A percentile compares a stretch with the other conserved stretches of the same genome.
These are phyloP conservation scores for Boulengeromyrus knoepffleri DNA, from an alignment of 2,113 vertebrate genomes.

Conservation along the genomic window DNA sequence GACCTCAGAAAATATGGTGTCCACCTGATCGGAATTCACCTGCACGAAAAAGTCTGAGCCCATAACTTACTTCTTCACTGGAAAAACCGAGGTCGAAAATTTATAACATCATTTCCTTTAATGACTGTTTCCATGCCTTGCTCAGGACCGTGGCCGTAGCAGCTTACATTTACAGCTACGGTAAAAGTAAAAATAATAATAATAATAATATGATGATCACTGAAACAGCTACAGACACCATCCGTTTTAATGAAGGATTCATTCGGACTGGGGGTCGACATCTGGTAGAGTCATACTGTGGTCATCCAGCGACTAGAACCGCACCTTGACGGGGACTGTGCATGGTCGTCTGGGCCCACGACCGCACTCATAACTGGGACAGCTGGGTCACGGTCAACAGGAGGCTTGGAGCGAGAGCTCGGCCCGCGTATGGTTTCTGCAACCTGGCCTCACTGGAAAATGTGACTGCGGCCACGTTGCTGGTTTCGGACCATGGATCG, in stretches of 20 bases:
- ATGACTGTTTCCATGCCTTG: neutral
- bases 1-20: neutral
- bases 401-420: slow-evolving; percentile 27
- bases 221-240: neutral
- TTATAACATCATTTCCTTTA: neutral
- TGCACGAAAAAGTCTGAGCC: neutral
- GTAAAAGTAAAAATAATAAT: neutral
- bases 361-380: neutral
- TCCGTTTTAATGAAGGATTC: neutral
- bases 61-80: neutral
- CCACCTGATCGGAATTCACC: neutral
- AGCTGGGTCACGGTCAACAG: neutral
- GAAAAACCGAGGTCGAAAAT: neutral
- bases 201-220: neutral
- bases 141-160: neutral
- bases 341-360: neutral
- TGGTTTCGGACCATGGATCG: neutral
- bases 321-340: slow-evolving; percentile 24
- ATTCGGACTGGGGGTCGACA: neutral
- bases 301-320: slow-evolving; percentile 37
- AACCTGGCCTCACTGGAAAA: slow-evolving; percentile 49
- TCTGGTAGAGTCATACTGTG: slow-evolving; percentile 15
- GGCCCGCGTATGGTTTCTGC: slow-evolving; percentile 47
- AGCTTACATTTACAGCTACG: neutral
- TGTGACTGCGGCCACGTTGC: slow-evolving; percentile 35